A percentile compares a stretch with the other conserved stretches of the same genome.
These are phyloP conservation scores for Papilio xuthus DNA, from an alignment of 1,140 invertebrate species.

Conservation along the genomic window DNA sequence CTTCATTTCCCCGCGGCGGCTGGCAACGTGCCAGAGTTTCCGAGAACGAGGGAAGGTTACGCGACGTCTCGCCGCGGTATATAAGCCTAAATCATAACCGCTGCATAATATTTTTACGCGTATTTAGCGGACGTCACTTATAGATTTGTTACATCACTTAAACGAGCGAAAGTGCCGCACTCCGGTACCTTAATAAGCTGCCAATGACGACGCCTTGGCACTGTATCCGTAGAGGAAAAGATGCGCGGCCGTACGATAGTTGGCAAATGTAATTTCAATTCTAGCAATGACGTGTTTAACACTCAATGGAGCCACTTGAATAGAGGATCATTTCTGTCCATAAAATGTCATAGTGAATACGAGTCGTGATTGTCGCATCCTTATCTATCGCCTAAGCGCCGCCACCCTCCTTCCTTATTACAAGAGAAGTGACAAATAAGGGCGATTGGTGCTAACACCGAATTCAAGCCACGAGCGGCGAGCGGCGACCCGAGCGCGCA, in stretches of 20 bases:
- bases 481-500: background rate
- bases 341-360: constrained; percentile 46
- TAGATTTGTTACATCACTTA: constrained; percentile 39
- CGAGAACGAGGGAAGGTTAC: constrained; percentile 78
- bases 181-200: constrained; percentile 32
- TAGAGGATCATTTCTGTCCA: constrained; percentile 32
- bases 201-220: constrained; percentile 35
- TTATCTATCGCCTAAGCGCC: constrained; percentile 47
- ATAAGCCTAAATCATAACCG: constrained; percentile 75
- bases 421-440: constrained; percentile 28
- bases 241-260: background rate
- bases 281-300: background rate
- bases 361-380: constrained; percentile 57
- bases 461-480: background rate
- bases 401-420: constrained; percentile 60
- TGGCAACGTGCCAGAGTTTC: constrained; percentile 71
- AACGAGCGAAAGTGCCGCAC: constrained; percentile 36
- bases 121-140: constrained; percentile 51
- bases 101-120: constrained; percentile 68
- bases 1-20: constrained; percentile 69
- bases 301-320: constrained; percentile 27
- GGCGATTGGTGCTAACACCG: constrained; percentile 21
- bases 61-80: constrained; percentile 74
- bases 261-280: constrained; percentile 6
- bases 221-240: constrained; percentile 1